A percentile compares a stretch with the other conserved stretches of the same genome.
Evolutionary conservation across 2,113 vertebrate genomes (phyloP).

Genomic region (Festucalex cinctus): DNA sequence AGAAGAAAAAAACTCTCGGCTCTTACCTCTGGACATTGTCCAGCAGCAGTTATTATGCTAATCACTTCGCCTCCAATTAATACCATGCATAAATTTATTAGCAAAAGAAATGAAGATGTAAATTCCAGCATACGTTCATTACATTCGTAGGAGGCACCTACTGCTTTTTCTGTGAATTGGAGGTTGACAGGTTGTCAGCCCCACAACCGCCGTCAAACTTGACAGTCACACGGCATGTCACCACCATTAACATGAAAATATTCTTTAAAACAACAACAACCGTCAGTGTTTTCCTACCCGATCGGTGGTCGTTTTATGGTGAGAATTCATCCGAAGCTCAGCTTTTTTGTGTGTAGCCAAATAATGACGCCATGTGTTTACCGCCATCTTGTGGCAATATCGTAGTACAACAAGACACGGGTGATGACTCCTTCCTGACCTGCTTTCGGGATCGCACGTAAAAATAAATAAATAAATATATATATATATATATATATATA

Average conservation of each 20-base stretch:
- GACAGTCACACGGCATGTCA: background rate
- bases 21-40: slow-evolving; percentile 65
- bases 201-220: background rate
- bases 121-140: slow-evolving; percentile 71
- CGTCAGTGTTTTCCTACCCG: background rate
- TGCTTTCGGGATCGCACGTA: background rate
- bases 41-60: slow-evolving; percentile 71
- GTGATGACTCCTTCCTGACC: background rate
- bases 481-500: too few relatives aligned
- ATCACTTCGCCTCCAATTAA: slow-evolving; percentile 72
- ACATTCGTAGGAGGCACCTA: slow-evolving; percentile 53
- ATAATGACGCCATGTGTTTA: too few relatives aligned
- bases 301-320: background rate
- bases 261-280: background rate
- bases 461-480: background rate
- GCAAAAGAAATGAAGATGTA: slow-evolving; percentile 60
- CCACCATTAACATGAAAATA: background rate
- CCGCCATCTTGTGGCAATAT: background rate
- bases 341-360: background rate
- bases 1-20: slow-evolving; percentile 44
- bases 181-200: background rate
- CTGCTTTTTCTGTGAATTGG: slow-evolving; percentile 20
- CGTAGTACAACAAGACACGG: background rate
- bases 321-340: too few relatives aligned
- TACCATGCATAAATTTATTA: slow-evolving; percentile 73